phyloP scores from a whole-genome alignment of 2,113 vertebrate genomes.

The Mus spicilegus region DNA sequence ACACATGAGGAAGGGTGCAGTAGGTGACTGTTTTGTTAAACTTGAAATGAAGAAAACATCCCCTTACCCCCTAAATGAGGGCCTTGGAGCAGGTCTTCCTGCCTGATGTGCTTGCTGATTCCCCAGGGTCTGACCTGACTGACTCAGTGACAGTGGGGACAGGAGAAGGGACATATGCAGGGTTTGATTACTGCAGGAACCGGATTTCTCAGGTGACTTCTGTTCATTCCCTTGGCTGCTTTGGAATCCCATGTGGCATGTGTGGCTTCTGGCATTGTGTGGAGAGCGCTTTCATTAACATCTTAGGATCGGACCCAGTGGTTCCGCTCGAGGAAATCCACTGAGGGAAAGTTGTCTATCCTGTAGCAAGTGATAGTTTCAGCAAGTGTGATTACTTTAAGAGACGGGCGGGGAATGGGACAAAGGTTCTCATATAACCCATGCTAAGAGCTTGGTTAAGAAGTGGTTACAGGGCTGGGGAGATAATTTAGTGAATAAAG shows the following conservation, averaged over 20 bases:
- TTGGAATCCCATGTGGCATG: neutral
- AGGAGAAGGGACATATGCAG: neutral
- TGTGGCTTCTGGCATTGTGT: neutral
- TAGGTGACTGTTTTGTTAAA: neutral
- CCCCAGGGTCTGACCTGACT: neutral
- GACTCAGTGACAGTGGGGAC: neutral
- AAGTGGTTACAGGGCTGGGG: neutral
- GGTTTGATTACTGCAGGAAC: neutral
- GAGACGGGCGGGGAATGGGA: neutral
- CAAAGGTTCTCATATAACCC: neutral
- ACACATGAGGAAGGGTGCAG: no score
- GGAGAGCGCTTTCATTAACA: neutral
- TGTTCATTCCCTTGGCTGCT: neutral
- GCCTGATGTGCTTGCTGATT: neutral
- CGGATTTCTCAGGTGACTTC: no score
- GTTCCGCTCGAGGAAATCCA: neutral
- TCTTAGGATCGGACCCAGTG: neutral
- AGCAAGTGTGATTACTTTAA: neutral
- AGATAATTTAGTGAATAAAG: neutral
- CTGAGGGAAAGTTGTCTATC: neutral
- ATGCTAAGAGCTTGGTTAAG: neutral
- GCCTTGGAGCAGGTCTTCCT: neutral
- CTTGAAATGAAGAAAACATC: neutral
- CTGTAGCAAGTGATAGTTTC: conserved; percentile 10
- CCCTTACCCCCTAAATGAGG: neutral